phyloP scores from a whole-genome alignment of 2,888 invertebrate species.

The Lycocerus yunnanus region DNA sequence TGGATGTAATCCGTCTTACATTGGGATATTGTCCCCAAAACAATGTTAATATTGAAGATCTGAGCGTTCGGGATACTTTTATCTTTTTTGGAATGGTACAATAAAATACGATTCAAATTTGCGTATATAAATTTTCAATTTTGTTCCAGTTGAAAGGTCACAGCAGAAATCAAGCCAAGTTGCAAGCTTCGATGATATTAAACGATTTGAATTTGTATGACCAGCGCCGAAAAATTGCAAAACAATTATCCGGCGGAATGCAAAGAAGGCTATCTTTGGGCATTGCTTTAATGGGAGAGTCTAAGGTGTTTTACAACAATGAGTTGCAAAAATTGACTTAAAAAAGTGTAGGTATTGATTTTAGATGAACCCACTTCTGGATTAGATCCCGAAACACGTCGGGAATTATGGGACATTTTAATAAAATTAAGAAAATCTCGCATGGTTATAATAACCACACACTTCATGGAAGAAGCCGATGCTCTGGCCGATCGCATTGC shows the following conservation, averaged over 20 bases:
- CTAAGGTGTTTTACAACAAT: constrained; percentile 50
- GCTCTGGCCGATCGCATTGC: constrained; percentile 49
- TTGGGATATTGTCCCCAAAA: constrained; percentile 92
- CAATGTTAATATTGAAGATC: constrained; percentile 79
- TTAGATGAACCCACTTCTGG: constrained; percentile 89
- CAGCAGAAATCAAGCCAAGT: neutral
- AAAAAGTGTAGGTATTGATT: constrained; percentile 58
- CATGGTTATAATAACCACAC: constrained; percentile 87
- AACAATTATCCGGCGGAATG: constrained; percentile 87
- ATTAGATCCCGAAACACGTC: constrained; percentile 85
- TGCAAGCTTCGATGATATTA: neutral
- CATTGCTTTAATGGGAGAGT: constrained; percentile 81
- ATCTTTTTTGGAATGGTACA: constrained; percentile 80
- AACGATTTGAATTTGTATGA: neutral
- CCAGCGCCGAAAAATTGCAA: no score
- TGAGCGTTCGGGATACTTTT: constrained; percentile 84
- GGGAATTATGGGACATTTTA: constrained; percentile 87
- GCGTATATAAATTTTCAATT: neutral
- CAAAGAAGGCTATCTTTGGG: constrained; percentile 86
- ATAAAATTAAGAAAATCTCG: constrained; percentile 62
- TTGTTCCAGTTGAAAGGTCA: constrained; percentile 66
- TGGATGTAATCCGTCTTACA: constrained; percentile 68
- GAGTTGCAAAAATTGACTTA: neutral
- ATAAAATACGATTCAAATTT: constrained; percentile 11
- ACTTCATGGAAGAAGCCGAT: constrained; percentile 96